These are phyloP conservation scores for Gymnothorax javanicus DNA, from an alignment of 2,797 vertebrate species.

Conservation along the genomic window DNA sequence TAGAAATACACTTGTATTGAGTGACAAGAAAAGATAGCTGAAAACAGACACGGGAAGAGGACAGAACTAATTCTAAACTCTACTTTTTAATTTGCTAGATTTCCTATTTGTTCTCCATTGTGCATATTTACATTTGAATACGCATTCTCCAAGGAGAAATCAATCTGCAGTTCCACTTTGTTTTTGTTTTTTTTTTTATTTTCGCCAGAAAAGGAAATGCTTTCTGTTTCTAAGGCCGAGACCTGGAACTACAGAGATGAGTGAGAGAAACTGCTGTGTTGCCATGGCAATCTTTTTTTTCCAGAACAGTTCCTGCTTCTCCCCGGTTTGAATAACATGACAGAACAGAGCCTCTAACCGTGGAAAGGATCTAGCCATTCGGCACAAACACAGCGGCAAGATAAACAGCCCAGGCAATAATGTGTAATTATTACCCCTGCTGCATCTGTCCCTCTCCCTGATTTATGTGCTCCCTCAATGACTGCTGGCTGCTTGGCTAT, in stretches of 20 bases:
- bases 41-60: neutral
- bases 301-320: slow-evolving; percentile 50
- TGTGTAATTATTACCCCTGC: slow-evolving; percentile 56
- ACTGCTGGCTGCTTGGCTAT: slow-evolving; percentile 37
- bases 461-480: slow-evolving; percentile 50
- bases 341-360: slow-evolving; percentile 53
- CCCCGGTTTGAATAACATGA: slow-evolving; percentile 56
- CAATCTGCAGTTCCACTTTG: slow-evolving; percentile 24
- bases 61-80: neutral
- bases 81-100: too few species aligned
- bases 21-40: slow-evolving; percentile 50
- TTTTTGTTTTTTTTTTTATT: slow-evolving; percentile 52
- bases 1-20: slow-evolving; percentile 50
- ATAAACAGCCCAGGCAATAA: slow-evolving; percentile 51
- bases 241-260: slow-evolving; percentile 39
- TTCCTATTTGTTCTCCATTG: neutral
- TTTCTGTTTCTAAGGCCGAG: slow-evolving; percentile 26
- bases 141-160: slow-evolving; percentile 24
- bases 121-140: neutral
- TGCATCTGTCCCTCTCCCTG: slow-evolving; percentile 28
- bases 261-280: slow-evolving; percentile 60
- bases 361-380: slow-evolving; percentile 48
- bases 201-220: slow-evolving; percentile 37
- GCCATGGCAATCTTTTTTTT: slow-evolving; percentile 66
- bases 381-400: slow-evolving; percentile 34